Conservation (phyloP, 2,888 invertebrate genomes). For the Idaea straminata region DNA sequence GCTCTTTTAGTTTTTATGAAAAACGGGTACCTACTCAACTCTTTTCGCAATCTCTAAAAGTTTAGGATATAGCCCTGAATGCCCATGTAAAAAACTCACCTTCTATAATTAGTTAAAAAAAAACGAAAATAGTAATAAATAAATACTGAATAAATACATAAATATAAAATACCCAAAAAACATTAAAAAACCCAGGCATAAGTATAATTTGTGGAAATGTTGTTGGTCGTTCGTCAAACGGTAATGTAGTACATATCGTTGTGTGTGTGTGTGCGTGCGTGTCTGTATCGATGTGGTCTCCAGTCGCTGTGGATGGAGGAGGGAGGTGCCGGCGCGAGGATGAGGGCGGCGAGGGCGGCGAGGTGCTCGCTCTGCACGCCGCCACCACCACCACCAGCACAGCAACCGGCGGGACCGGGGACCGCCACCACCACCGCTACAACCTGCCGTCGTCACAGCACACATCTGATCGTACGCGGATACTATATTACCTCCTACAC, state of each 20-base stretch:
- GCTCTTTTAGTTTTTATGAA: too few relatives aligned
- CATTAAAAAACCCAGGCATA: too few relatives aligned
- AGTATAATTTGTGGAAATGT: too few relatives aligned
- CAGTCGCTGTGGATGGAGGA: constrained; percentile 84
- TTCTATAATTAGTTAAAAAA: too few relatives aligned
- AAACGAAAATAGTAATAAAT: too few relatives aligned
- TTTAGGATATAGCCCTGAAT: too few relatives aligned
- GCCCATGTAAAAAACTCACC: too few relatives aligned
- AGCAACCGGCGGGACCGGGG: constrained; percentile 42
- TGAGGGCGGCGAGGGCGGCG: constrained; percentile 46
- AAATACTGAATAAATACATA: too few relatives aligned
- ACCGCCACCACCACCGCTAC: constrained; percentile 51
- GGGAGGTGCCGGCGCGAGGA: constrained; percentile 39
- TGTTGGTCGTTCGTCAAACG: too few relatives aligned
- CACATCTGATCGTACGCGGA: constrained; percentile 58
- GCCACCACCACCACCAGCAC: constrained; percentile 51
- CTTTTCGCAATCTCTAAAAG: too few relatives aligned
- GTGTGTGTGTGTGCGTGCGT: background rate
- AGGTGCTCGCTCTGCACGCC: constrained; percentile 58
- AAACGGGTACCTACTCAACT: too few relatives aligned
- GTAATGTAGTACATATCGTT: background rate
- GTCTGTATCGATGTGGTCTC: constrained; percentile 23
- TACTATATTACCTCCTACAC: background rate
- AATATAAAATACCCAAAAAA: too few relatives aligned
- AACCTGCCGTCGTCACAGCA: constrained; percentile 66